phyloP scores from a whole-genome alignment of 2,888 invertebrate genomes.

The Cordylochernes scorpioides region DNA sequence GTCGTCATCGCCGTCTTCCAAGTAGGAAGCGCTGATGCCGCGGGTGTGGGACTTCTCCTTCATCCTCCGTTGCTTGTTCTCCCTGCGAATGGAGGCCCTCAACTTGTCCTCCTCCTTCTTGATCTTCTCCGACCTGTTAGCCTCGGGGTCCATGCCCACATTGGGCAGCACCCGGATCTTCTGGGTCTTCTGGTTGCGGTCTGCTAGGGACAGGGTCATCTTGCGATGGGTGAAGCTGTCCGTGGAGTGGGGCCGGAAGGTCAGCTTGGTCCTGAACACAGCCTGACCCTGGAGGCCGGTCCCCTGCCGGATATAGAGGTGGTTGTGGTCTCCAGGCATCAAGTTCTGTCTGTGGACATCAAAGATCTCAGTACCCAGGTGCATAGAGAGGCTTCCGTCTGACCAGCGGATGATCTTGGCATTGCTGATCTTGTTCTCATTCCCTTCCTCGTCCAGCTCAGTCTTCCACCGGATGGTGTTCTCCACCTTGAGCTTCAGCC shows the following conservation, averaged over 20 bases:
- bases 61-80: conserved; percentile 32
- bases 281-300: conserved; percentile 93
- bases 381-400: conserved; percentile 80
- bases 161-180: conserved; percentile 87
- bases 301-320: conserved; percentile 86
- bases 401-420: conserved; percentile 88
- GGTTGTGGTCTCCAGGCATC: conserved; percentile 71
- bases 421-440: conserved; percentile 64
- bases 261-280: conserved; percentile 80
- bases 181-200: conserved; percentile 68
- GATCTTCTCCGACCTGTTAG: conserved; percentile 60
- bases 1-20: conserved; percentile 48
- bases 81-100: conserved; percentile 52
- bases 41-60: conserved; percentile 27
- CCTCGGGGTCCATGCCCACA: conserved; percentile 78
- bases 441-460: conserved; percentile 48
- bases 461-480: conserved; percentile 91
- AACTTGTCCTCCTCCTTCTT: conserved; percentile 95
- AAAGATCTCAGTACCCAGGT: conserved; percentile 88
- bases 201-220: conserved; percentile 90
- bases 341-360: conserved; percentile 83
- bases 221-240: conserved; percentile 96
- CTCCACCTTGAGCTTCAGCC: conserved; percentile 40
- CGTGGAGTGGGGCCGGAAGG: conserved; percentile 85
- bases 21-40: conserved; percentile 27